Evolutionary conservation across 2,888 invertebrate species (phyloP), one percentile per base, ranked within the genome.

Genomic region (Euzetes globulus): DNA sequence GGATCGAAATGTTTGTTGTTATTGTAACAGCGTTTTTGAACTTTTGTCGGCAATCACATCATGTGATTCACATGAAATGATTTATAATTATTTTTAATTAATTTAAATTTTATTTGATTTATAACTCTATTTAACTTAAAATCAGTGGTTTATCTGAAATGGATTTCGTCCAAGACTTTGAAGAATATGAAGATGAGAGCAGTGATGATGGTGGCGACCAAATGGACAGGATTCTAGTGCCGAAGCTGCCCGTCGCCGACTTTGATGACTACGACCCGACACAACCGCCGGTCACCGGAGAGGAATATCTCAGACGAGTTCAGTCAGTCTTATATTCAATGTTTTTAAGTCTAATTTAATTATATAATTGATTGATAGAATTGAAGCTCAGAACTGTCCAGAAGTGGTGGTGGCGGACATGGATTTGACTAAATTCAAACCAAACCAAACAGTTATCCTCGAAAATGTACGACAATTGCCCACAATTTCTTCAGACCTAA

Each of bases 251-350:
- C 6, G 75, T 75, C 13, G 68, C 75, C 15, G 22, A 52, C 22
- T 75, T 75, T 25, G 63, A 52, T 25, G 25, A 75, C 29, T 75
- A 74, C 47, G 75, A 75, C 52, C 75, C 75, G 33, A 37, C 11
- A 19, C 33, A 25, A 17, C 75, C 75, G 22, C 75, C 75, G 1
- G n/a, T 58, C 19, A 58, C 27, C n/a, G 75, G 75, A 17, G 63
- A 45, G 1, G 75, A 75, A 37, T 75, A 75, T 33, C 33, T 75
- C 1, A 55, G 75, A 55, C 41, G 75, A 68, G 75, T 75, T 52
- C 75, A 75, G 63, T 65, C 41, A 65, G 65, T 65, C 9, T 11
- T n/a, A n/a, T 25, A 25, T 17, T 17, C 1, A 37, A n/a, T 65
- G 11, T 33, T 3, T 13, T 71, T 71, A 13, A 15, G 19, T 17